A percentile compares a stretch with the other conserved stretches of the same genome.
phyloP scores from a whole-genome alignment of 2,888 invertebrate species.

The Saturnia japonica region DNA sequence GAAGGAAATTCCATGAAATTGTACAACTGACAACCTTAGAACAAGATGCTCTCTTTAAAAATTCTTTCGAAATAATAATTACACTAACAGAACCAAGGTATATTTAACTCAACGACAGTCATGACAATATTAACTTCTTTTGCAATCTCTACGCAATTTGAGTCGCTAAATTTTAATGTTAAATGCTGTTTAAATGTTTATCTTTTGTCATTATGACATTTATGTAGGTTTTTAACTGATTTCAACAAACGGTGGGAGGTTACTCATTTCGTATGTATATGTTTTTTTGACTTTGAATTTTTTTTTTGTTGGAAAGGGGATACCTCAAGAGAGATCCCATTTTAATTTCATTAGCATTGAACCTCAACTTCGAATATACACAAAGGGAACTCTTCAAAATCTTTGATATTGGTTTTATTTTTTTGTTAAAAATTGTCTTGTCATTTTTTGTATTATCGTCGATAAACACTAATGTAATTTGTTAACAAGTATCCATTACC shows the following conservation, averaged over 20 bases:
- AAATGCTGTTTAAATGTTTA: neutral
- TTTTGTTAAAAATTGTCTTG: too few relatives aligned
- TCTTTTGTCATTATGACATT: neutral
- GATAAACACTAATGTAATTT: neutral
- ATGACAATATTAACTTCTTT: conserved; percentile 16
- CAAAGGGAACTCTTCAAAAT: too few relatives aligned
- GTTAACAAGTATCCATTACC: neutral
- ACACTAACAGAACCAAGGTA: conserved; percentile 28
- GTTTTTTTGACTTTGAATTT: too few relatives aligned
- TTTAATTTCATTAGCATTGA: too few relatives aligned
- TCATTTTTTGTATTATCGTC: neutral
- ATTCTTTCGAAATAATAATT: conserved; percentile 27
- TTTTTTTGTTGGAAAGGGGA: too few relatives aligned
- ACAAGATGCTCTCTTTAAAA: conserved; percentile 1
- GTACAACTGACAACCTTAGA: neutral
- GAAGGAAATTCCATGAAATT: neutral
- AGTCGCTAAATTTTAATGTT: conserved; percentile 9
- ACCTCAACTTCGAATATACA: too few relatives aligned
- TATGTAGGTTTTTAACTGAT: neutral
- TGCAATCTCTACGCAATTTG: conserved; percentile 18
- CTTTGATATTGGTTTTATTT: too few relatives aligned
- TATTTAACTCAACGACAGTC: conserved; percentile 4
- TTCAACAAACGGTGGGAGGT: too few relatives aligned
- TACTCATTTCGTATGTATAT: too few relatives aligned
- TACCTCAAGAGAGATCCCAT: too few relatives aligned